Evolutionary conservation across 2,888 invertebrate genomes (phyloP).

Genomic region (Rhimphoctona megacephalus): DNA sequence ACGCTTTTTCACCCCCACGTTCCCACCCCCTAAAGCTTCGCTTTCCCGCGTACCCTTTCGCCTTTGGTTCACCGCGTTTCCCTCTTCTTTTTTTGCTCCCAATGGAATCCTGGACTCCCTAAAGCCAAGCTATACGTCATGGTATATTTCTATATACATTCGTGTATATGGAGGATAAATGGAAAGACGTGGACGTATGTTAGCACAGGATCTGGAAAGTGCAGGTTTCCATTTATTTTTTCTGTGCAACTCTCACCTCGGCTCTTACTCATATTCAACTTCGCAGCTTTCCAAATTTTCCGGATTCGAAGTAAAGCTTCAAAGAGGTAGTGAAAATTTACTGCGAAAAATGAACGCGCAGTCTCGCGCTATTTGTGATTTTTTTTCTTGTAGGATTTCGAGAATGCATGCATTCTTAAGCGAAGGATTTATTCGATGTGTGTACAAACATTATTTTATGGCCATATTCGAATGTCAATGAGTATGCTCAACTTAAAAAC

Average conservation of each 20-base stretch:
- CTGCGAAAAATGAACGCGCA: conserved; percentile 21
- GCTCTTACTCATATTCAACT: conserved; percentile 31
- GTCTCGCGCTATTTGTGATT: not conserved
- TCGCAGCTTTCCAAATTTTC: conserved; percentile 28
- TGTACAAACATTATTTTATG: not conserved
- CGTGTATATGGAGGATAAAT: conserved; percentile 44
- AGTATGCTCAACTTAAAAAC: not conserved
- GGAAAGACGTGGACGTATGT: conserved; percentile 46
- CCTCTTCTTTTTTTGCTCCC: conserved; percentile 61
- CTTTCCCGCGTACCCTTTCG: conserved; percentile 65
- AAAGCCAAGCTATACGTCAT: conserved; percentile 33
- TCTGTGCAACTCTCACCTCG: conserved; percentile 7
- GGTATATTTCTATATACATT: not conserved
- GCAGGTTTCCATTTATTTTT: conserved; percentile 47
- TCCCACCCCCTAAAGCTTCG: conserved; percentile 67
- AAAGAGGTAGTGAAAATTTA: conserved; percentile 45
- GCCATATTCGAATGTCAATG: not conserved
- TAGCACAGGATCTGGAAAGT: conserved; percentile 46
- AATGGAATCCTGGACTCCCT: conserved; percentile 35
- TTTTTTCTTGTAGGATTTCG: not conserved
- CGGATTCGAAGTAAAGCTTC: conserved; percentile 51
- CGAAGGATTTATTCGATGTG: not conserved
- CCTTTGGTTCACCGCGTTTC: conserved; percentile 51
- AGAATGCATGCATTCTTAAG: not conserved
- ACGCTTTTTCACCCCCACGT: conserved; percentile 67